Evolutionary conservation across 1,140 invertebrate species (phyloP).

Genomic region (Lethrus apterus): DNA sequence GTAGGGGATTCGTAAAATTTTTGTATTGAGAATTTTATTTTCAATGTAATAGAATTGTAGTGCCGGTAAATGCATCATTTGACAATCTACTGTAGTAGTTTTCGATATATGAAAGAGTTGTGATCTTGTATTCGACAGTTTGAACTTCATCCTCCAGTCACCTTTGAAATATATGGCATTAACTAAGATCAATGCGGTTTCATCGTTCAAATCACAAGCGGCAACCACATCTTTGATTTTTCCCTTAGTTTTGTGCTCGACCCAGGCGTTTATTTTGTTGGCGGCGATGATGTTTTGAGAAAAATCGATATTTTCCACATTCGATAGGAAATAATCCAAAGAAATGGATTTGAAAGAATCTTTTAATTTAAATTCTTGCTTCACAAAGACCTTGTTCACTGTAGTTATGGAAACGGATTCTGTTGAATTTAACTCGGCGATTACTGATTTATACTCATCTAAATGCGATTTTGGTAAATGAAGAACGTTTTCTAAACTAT

Average conservation of each 20-base stretch:
- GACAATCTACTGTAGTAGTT: constrained; percentile 43
- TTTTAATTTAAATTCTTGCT: constrained; percentile 41
- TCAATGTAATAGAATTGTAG: constrained; percentile 47
- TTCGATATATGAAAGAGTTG: constrained; percentile 43
- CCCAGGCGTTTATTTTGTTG: constrained; percentile 60
- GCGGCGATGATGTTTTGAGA: constrained; percentile 35
- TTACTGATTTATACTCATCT: constrained; percentile 38
- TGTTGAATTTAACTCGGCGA: constrained; percentile 38
- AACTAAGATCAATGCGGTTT: constrained; percentile 60
- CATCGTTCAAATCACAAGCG: constrained; percentile 43
- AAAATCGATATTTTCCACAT: constrained; percentile 51
- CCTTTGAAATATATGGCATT: constrained; percentile 86
- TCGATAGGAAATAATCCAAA: constrained; percentile 45
- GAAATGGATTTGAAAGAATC: constrained; percentile 42
- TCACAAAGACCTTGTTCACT: constrained; percentile 57
- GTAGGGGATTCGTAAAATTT: constrained; percentile 53
- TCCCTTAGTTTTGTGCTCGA: constrained; percentile 61
- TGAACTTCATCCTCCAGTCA: constrained; percentile 54
- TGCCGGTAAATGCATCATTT: constrained; percentile 55
- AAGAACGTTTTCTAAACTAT: constrained; percentile 42
- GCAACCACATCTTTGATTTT: constrained; percentile 63
- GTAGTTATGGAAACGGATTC: constrained; percentile 47
- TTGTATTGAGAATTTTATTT: constrained; percentile 43
- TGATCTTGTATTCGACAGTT: constrained; percentile 38
- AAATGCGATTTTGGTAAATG: constrained; percentile 24